Conservation (phyloP, 2,113 vertebrate species). For the Paraplagusia blochii region DNA sequence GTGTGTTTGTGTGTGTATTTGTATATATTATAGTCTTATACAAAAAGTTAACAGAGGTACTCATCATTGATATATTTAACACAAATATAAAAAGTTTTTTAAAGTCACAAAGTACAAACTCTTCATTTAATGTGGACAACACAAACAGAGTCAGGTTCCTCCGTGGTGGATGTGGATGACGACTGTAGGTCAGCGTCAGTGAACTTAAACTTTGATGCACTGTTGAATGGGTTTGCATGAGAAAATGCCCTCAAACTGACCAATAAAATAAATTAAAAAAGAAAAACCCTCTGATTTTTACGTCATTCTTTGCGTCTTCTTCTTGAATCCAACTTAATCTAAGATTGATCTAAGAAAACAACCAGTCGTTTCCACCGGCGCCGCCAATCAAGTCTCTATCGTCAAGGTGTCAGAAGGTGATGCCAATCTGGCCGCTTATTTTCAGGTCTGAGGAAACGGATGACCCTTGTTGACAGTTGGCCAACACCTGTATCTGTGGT, state of each 20-base stretch:
- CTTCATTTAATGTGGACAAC: constrained; percentile 76
- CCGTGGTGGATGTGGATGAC: constrained; percentile 57
- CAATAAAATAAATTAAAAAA: neutral
- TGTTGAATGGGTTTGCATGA: constrained; percentile 29
- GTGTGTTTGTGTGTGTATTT: constrained; percentile 32
- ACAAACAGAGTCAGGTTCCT: constrained; percentile 66
- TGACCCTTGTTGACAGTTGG: no score
- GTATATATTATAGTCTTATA: constrained; percentile 76
- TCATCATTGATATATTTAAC: constrained; percentile 80
- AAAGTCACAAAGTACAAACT: constrained; percentile 82
- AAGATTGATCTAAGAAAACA: neutral
- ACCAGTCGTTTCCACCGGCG: neutral
- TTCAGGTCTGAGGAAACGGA: no score
- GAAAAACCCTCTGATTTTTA: neutral
- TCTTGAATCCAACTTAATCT: no score
- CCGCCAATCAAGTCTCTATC: constrained; percentile 11
- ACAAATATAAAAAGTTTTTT: constrained; percentile 81
- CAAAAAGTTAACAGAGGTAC: constrained; percentile 83
- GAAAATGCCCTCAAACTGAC: constrained; percentile 1
- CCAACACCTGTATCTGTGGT: no score
- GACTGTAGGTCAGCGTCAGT: constrained; percentile 49
- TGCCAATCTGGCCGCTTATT: neutral
- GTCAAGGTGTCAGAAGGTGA: constrained; percentile 19
- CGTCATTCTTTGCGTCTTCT: no score
- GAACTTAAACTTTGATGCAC: neutral